Base-by-base conservation (phyloP, 2,797 vertebrate species). In the Podarcis lilfordi region DNA sequence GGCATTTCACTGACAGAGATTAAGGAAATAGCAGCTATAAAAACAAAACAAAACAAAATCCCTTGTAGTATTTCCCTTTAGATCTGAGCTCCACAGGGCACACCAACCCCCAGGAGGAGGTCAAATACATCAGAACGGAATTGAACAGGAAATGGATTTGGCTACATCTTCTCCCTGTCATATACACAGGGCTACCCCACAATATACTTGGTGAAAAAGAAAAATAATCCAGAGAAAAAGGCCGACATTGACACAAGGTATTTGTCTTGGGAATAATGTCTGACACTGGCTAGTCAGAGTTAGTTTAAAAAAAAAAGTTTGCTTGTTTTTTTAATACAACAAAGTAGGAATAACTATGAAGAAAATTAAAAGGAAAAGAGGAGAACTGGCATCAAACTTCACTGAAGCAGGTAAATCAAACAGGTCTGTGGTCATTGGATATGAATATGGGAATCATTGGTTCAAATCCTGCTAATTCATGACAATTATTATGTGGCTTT, bases 121-220 rank as follows among this genome's bases (percentile, higher is more conserved):
- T 86, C 89, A 91, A 88, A 89, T 82, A 64, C 35, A 75, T 4
- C 23, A 89, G 61, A 89, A 25, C 45, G 2, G 74, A 91, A 35
- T 4, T 75, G 77, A 74, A 68, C 23, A 89, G 43, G 50, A 89
- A 86, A 90, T 68, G 40, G 64, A 80, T 86, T 55, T 86, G 27
- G 15, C 29, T 89, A 17, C 25, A 2, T 80, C 77, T 82, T 88
- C 74, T 91, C 72, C 80, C 64, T 82, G 25, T 92, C 27, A 11
- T 8, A 5, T 21, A 13, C 2, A 21, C 10, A 87, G 66, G 84
- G 32, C 13, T 80, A n/a, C 71, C 37, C 13, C 40, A 61, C 89
- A 40, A 89, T 10, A 3, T 87, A 40, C 55, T 40, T 90, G 0
- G 0, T 88, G 89, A 69, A 86, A 88, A 74, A 83, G 66, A 86